Conservation (phyloP, 2,113 vertebrate species). For the Pollimyrus isidori region DNA sequence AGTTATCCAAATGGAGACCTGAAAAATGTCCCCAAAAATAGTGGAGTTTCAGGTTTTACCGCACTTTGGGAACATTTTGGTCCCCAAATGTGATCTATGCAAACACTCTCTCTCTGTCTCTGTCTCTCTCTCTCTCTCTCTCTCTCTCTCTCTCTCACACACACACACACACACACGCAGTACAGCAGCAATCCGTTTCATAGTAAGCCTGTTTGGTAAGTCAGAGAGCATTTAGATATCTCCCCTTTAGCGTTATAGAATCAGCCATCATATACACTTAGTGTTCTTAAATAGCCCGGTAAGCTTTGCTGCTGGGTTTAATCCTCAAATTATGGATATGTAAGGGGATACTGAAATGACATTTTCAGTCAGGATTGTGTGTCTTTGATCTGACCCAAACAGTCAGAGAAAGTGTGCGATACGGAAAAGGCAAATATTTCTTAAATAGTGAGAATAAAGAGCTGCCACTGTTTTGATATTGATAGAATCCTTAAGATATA, state of each 20-base stretch:
- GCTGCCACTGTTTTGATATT: constrained; percentile 2
- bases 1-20: too few relatives aligned
- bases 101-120: too few relatives aligned
- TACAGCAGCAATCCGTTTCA: neutral
- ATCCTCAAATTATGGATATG: constrained; percentile 14
- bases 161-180: neutral
- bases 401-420: neutral
- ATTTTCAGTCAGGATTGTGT: constrained; percentile 17
- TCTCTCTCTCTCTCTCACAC: neutral
- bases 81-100: too few relatives aligned
- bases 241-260: neutral
- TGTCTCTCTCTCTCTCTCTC: too few relatives aligned
- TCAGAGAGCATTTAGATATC: constrained; percentile 6
- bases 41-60: neutral
- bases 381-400: constrained; percentile 19
- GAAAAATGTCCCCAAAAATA: too few relatives aligned
- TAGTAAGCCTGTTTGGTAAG: constrained; percentile 9
- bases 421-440: neutral
- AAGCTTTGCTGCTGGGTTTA: constrained; percentile 20
- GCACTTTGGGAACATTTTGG: neutral
- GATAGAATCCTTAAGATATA: neutral
- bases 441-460: neutral
- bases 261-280: constrained; percentile 21
- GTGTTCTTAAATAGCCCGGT: constrained; percentile 15
- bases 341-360: constrained; percentile 13